Evolutionary conservation across 2,888 invertebrate species (phyloP), one percentile per base, ranked within the genome.

Genomic region (Steinernema hermaphroditum): DNA sequence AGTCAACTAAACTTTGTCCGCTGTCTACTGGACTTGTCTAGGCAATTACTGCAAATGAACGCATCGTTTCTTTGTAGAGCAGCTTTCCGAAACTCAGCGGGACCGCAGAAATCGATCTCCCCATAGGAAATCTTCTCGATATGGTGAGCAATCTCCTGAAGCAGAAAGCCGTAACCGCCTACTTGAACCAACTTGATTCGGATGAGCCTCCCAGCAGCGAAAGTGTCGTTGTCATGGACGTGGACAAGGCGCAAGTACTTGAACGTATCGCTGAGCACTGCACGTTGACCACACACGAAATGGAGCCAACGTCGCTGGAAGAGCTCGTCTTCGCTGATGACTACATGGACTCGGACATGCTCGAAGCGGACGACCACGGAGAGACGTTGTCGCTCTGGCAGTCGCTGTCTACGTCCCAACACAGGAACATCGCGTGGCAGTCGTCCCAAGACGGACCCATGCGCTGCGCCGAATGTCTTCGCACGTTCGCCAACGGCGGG

Each of bases 391-490:
- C 12, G 12, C 37, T 37, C 37, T 37, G 37, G 37, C 6, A 37
- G 37, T 4, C 6, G 12, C 37, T 8, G 37, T 8, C 6, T 4
- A 4, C 37, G 37, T 37, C 12, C 37, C 37, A n/a, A n/a, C n/a
- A n/a, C n/a, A n/a, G 6, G 37, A 37, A 37, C 37, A 12, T 37
- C 37, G 4, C 37, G 6, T 37, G 4, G 37, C 12, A 4, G 37
- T 4, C 37, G 9, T 6, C 49, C 57, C 73, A 70, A 6, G 69
- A 43, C 27, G 75, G 69, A 6, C 75, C 76, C 6, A 77, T 81
- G 12, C 81, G 83, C 54, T 83, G 83, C 57, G 69, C 75, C 14
- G 81, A 83, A 54, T 83, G 83, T 72, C 78, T 74, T 62, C 76
- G 84, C n/a, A 68, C 78, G 2, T 83, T 83, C 69, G 80, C 81